These are phyloP conservation scores for Xenopus borealis DNA, from an alignment of 2,113 vertebrate genomes.

Conservation along the genomic window DNA sequence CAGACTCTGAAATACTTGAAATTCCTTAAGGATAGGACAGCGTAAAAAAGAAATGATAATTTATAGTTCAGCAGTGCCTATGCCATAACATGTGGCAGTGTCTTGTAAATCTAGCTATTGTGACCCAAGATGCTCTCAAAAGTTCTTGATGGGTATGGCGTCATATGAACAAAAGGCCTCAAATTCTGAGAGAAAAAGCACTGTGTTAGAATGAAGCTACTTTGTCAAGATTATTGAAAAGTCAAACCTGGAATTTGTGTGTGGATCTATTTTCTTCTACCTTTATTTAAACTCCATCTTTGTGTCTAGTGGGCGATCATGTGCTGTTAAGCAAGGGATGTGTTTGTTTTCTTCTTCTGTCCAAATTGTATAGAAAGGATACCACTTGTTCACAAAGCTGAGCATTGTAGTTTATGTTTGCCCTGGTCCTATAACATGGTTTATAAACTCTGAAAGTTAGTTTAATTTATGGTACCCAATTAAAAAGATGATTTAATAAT, in stretches of 20 bases:
- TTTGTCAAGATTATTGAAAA: constrained; percentile 23
- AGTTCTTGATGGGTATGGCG: constrained; percentile 37
- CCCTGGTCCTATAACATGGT: too few species aligned
- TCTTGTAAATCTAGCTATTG: not conserved
- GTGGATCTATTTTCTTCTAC: constrained; percentile 13
- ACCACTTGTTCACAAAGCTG: not conserved
- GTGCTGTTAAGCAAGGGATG: too few species aligned
- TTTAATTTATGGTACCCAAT: too few species aligned
- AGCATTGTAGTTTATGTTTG: not conserved
- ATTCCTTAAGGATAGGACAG: not conserved
- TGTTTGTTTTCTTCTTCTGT: too few species aligned
- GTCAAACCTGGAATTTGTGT: constrained; percentile 31
- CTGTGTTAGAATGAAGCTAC: constrained; percentile 25
- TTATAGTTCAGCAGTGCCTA: not conserved
- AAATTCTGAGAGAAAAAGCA: constrained; percentile 17
- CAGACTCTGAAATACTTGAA: constrained; percentile 10
- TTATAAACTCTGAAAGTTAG: too few species aligned
- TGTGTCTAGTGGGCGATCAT: not conserved
- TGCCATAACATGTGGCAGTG: not conserved
- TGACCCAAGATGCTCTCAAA: constrained; percentile 43
- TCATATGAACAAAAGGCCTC: constrained; percentile 28
- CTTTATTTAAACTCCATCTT: constrained; percentile 23
- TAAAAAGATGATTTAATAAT: too few species aligned
- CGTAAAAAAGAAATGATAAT: constrained; percentile 10
- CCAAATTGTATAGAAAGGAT: too few species aligned